Evolutionary conservation across 2,888 invertebrate genomes (phyloP).

Genomic region (Eupithecia centaureata): DNA sequence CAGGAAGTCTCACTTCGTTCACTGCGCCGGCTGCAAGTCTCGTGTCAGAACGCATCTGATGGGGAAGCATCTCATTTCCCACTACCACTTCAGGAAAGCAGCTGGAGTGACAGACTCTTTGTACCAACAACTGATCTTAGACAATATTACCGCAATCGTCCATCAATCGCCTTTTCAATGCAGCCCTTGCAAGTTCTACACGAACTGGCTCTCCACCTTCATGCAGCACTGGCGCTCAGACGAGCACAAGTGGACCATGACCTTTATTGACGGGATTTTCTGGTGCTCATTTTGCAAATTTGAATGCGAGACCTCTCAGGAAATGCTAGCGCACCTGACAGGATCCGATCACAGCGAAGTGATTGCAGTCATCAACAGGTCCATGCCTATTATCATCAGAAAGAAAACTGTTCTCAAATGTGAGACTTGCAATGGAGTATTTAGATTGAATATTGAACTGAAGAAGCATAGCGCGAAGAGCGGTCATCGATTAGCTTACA

Average conservation of each 20-base stretch:
- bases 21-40: conserved; percentile 89
- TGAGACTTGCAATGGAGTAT: conserved; percentile 86
- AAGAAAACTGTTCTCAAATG: conserved; percentile 87
- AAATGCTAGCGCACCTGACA: conserved; percentile 88
- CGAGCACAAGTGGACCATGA: conserved; percentile 82
- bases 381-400: conserved; percentile 90
- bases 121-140: conserved; percentile 86
- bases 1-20: conserved; percentile 84
- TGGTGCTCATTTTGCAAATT: conserved; percentile 91
- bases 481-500: conserved; percentile 77
- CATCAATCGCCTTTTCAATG: conserved; percentile 94
- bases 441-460: conserved; percentile 90
- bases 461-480: conserved; percentile 83
- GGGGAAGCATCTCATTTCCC: conserved; percentile 94
- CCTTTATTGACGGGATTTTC: conserved; percentile 83
- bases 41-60: conserved; percentile 87
- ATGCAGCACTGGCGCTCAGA: conserved; percentile 89
- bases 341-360: conserved; percentile 88
- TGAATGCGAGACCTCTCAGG: conserved; percentile 85
- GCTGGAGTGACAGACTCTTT: conserved; percentile 83
- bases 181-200: conserved; percentile 92
- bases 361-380: conserved; percentile 89
- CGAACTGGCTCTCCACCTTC: conserved; percentile 89
- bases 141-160: conserved; percentile 90
- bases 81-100: conserved; percentile 91